Evolutionary conservation across 2,113 vertebrate genomes (phyloP).

Genomic region (Seriola rivoliana): DNA sequence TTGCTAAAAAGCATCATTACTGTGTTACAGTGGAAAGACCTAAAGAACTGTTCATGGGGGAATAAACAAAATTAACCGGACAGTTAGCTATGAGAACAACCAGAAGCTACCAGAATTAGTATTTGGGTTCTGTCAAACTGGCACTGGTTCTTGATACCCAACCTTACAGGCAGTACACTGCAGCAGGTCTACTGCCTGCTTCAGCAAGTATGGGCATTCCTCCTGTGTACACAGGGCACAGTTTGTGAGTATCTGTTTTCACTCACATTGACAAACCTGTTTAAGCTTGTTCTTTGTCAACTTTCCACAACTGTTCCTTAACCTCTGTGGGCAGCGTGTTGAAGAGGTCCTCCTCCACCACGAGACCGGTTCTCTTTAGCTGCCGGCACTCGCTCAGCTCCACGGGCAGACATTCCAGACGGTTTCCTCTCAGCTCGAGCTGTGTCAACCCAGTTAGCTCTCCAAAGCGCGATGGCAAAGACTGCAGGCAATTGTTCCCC

Average conservation of each 20-base stretch:
- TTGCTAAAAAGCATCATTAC: slow-evolving; percentile 44
- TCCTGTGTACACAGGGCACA: not conserved
- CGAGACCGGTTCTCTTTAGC: slow-evolving; percentile 93
- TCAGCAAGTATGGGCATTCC: not conserved
- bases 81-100: slow-evolving; percentile 13
- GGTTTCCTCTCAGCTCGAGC: slow-evolving; percentile 96
- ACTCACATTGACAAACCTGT: slow-evolving; percentile 4
- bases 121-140: slow-evolving; percentile 31
- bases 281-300: slow-evolving; percentile 95
- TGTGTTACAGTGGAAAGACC: slow-evolving; percentile 20
- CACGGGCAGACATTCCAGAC: slow-evolving; percentile 95
- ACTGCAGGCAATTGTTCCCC: slow-evolving; percentile 95
- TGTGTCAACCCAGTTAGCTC: slow-evolving; percentile 94
- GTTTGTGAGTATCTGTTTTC: not conserved
- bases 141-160: slow-evolving; percentile 35
- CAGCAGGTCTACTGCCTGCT: slow-evolving; percentile 12
- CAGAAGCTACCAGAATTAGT: slow-evolving; percentile 9
- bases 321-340: slow-evolving; percentile 95
- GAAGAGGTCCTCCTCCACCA: slow-evolving; percentile 97
- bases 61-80: slow-evolving; percentile 17
- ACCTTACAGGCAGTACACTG: slow-evolving; percentile 42
- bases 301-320: slow-evolving; percentile 94
- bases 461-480: slow-evolving; percentile 93
- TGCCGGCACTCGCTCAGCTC: slow-evolving; percentile 96
- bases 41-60: slow-evolving; percentile 21